Evolutionary conservation across 2,113 vertebrate species (phyloP), one percentile per base, ranked within the genome.

Genomic region (Actinemys pallida): DNA sequence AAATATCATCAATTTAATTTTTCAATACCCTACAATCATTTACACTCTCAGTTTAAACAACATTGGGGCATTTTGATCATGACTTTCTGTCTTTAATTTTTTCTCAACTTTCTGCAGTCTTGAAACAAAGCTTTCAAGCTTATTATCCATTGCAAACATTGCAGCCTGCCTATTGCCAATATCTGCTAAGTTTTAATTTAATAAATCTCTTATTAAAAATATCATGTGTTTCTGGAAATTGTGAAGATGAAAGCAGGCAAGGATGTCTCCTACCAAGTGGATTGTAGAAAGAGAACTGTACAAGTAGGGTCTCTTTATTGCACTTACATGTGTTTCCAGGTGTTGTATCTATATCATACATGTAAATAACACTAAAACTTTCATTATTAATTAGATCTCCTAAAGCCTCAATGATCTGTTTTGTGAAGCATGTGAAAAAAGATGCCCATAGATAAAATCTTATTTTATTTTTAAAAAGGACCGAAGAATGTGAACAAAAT

Each of bases 401-500:
- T 83, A 86, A 75, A 24, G 22, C 83, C 88, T 90, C 49, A 45
- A 82, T 75, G 59, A 39, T 87, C 5, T 8, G 54, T 90, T 91
- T 62, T 76, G 24, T 88, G 27, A 50, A 79, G 19, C 88, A 49
- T 39, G 20, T 50, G 0, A 19, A 56, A 90, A 83, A 56, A 75
- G 39, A 10, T 92, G 14, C 29, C 53, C 72, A 49, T 84, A 72
- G 62, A 50, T 83, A 81, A 25, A 13, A 14, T 86, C 52, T 39
- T 89, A 17, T 76, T 24, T 83, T 83, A 84, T 0, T 0, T 69
- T 50, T 50, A 88, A 96, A 56, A 65, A 29, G 35, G 69, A 27
- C 90, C 59, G 92, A 86, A 94, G 24, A 11, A 83, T 25, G 62
- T 76, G 59, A 84, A 87, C 39, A 83, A 56, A 92, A 97, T 80